Evolutionary conservation across 1,140 invertebrate species (phyloP), one percentile per base, ranked within the genome.

Genomic region (Drosophila dunni): DNA sequence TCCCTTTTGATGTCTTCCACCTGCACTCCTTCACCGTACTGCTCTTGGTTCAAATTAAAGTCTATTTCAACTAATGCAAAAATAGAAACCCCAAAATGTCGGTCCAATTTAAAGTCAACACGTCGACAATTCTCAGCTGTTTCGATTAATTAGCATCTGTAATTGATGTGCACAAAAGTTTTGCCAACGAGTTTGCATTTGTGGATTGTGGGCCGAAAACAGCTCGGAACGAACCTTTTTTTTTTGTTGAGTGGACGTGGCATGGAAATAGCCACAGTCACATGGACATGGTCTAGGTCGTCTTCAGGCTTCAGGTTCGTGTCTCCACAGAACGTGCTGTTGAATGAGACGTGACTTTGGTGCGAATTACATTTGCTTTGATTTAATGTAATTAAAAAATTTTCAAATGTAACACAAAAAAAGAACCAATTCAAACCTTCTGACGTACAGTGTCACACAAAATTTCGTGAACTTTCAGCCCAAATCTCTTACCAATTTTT

Each of bases 331-430:
- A 50, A 88, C 84, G 84, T 88, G 80, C 80, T 64, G 66, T 61
- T 68, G 46, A 56, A 15, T 73, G 53, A 54, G 73, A 91, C 88
- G 88, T 91, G 88, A 91, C 88, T 91, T 81, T 91, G 83, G 68
- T 91, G 74, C 81, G 89, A 91, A 91, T 91, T 91, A 88, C 83
- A 83, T 81, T 79, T 91, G 75, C 83, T 79, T 91, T 88, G 75
- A 91, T 91, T 91, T 91, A 91, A 91, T 91, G 75, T 91, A 91
- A 91, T 91, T 91, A 79, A 81, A 88, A 79, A 91, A 71, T 88
- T 88, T 54, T 80, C 70, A 71, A 85, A 75, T 76, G 42, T 69
- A 75, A 78, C 60, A 57, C 76, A 65, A 57, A 48, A 48, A 33
- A 36, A 8, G 20, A 50, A 46, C 20, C 38, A 40, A 61, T 54